These are phyloP conservation scores for Cebidichthys violaceus DNA, from an alignment of 2,113 vertebrate species.

Conservation along the genomic window DNA sequence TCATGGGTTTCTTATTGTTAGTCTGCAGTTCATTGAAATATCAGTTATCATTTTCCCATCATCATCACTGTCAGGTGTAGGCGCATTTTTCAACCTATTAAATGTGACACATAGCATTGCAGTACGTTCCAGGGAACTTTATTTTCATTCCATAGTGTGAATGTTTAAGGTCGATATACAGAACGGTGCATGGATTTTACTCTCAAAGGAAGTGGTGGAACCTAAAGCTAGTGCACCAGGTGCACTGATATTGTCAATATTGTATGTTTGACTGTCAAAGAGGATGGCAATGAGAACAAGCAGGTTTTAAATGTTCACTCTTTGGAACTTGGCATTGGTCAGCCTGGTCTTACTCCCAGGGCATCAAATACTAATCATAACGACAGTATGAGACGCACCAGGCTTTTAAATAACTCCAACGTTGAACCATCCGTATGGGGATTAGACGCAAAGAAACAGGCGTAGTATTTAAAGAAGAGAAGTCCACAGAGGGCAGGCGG, in stretches of 20 bases:
- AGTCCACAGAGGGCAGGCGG: background rate
- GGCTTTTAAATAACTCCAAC: background rate
- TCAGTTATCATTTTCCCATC: background rate
- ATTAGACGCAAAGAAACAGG: background rate
- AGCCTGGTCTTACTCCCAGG: too few relatives aligned
- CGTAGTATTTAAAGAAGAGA: background rate
- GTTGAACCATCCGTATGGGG: background rate
- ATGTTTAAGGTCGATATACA: background rate
- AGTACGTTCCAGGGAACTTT: background rate
- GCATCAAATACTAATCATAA: too few relatives aligned
- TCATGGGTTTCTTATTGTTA: background rate
- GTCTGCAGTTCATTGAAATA: background rate
- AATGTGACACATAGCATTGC: background rate
- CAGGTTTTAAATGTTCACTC: too few relatives aligned
- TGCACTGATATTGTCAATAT: too few relatives aligned
- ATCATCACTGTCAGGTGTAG: background rate
- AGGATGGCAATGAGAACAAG: too few relatives aligned
- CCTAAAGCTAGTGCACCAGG: too few relatives aligned
- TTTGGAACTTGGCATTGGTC: too few relatives aligned
- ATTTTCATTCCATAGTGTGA: background rate
- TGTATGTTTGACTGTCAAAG: too few relatives aligned
- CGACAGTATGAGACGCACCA: too few relatives aligned
- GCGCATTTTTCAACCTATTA: background rate
- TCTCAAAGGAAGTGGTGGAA: too few relatives aligned
- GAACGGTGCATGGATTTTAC: too few relatives aligned